Conservation (phyloP, 2,113 vertebrate species). For the Serilophus lunatus region DNA sequence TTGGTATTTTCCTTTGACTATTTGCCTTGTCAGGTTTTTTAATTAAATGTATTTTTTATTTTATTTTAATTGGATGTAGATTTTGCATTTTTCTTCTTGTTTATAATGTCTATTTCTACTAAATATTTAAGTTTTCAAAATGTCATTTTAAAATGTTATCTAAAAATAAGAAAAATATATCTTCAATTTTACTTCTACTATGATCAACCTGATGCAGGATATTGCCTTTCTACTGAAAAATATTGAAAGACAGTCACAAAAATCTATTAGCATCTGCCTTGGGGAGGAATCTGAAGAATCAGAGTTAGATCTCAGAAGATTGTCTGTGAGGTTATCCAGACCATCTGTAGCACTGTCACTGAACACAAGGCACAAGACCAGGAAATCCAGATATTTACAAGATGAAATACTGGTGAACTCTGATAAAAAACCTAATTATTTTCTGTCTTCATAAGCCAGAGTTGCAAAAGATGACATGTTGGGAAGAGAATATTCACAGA, state of each 20-base stretch:
- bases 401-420: background rate
- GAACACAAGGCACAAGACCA: constrained; percentile 33
- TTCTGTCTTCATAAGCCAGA: constrained; percentile 13
- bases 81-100: background rate
- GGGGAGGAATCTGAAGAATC: background rate
- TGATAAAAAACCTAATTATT: background rate
- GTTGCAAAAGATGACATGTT: constrained; percentile 17
- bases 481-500: constrained; percentile 33
- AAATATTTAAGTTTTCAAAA: background rate
- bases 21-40: background rate
- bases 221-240: background rate
- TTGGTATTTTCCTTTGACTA: background rate
- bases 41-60: background rate
- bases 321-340: constrained; percentile 30
- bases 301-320: background rate
- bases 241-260: background rate
- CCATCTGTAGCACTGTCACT: constrained; percentile 44
- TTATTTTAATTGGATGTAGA: background rate
- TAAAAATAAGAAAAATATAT: background rate
- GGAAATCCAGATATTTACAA: constrained; percentile 31
- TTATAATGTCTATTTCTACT: background rate
- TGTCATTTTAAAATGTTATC: background rate
- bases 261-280: background rate
- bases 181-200: background rate
- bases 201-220: background rate